phyloP scores from a whole-genome alignment of 2,888 invertebrate genomes.

The Metopia argyrocephala region DNA sequence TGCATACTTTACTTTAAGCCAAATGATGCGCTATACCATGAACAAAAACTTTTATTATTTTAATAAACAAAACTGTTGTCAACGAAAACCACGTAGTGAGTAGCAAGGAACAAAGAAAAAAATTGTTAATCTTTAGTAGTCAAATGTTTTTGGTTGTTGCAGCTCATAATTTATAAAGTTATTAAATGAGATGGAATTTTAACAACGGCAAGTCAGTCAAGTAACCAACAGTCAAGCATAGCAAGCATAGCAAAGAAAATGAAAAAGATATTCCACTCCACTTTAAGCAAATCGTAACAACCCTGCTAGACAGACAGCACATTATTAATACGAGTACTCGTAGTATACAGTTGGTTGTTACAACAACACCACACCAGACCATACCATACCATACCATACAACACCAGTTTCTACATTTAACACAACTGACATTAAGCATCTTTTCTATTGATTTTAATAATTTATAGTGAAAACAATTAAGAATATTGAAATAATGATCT shows the following conservation, averaged over 20 bases:
- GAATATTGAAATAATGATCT: slow-evolving; percentile 50
- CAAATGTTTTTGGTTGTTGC: slow-evolving; percentile 48
- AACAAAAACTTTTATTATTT: slow-evolving; percentile 32
- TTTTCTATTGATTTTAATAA: slow-evolving; percentile 44
- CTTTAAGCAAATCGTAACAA: not conserved
- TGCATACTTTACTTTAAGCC: slow-evolving; percentile 25
- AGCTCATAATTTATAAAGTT: slow-evolving; percentile 58
- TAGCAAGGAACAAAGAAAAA: slow-evolving; percentile 16
- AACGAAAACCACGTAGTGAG: not conserved
- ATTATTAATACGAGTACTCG: not conserved
- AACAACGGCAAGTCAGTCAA: slow-evolving; percentile 25
- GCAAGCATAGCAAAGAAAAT: not conserved
- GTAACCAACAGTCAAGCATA: not conserved
- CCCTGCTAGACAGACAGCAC: slow-evolving; percentile 4
- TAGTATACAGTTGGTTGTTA: slow-evolving; percentile 6
- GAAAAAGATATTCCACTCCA: not conserved
- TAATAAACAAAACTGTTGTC: slow-evolving; percentile 1
- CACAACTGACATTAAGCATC: not conserved
- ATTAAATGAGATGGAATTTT: slow-evolving; percentile 51
- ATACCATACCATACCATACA: no score
- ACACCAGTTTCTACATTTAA: not conserved
- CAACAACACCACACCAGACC: not conserved
- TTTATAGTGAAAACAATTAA: slow-evolving; percentile 40
- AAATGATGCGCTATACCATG: slow-evolving; percentile 30
- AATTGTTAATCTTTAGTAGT: slow-evolving; percentile 62